Base-by-base conservation (phyloP, 2,797 vertebrate species). In the Enteromius trimaculatus region DNA sequence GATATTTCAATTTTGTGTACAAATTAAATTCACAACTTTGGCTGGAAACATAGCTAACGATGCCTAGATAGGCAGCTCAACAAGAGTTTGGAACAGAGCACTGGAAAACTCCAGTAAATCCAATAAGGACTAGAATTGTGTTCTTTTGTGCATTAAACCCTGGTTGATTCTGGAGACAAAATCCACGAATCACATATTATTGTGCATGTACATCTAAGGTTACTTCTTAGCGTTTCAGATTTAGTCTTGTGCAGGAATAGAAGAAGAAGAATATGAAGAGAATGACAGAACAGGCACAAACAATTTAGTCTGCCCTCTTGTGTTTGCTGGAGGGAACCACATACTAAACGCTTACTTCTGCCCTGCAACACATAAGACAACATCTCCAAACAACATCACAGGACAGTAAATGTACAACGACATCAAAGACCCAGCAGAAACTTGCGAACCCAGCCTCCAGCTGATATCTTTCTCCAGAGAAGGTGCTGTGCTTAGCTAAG, bases 391-490 rank as follows among this genome's bases (percentile, higher is more conserved):
- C 82, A 85, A 86, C 83, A 79, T 88, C 84, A 83, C 31, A 66
- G 83, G 83, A 79, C 88, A 84, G 84, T 87, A 88, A 91, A 83
- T 87, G 76, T 79, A 91, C 90, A 80, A 82, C 37, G 86, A 88
- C 76, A 65, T 70, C 10, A 81, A 64, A 3, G 42, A 44, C 79
- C 65, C 72, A 85, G 92, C 92, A 93, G 89, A 90, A 88, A 85
- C 89, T 91, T 79, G 89, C 86, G 81, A 86, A 88, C 82, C 79
- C 81, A 16, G 60, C 42, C 34, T 86, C 86, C 6, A 66, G 55
- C 66, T 83, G 78, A 90, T 83, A 26, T 82, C 49, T 79, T 19
- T 10, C 82, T 5, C 82, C 29, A 60, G 39, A 85, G 68, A 84
- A 83, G 0, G 16, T 62, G 69, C 17, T 49, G 39, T 58, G 66